Evolutionary conservation across 2,797 vertebrate species (phyloP).

Genomic region (Ispidina lecontei): DNA sequence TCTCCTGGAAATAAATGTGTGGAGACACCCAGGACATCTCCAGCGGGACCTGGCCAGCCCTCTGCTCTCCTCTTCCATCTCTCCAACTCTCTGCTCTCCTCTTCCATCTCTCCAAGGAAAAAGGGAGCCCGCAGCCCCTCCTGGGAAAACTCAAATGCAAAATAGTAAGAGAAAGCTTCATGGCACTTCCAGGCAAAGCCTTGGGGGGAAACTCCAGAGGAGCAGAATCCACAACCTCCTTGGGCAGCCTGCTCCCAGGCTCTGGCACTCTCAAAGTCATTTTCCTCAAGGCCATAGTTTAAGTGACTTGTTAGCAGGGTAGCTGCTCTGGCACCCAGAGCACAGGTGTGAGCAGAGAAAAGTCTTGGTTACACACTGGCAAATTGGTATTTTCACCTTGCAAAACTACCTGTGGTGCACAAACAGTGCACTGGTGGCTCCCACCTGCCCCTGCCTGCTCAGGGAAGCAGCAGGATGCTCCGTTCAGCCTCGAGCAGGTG

Average conservation of each 20-base stretch:
- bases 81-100: background rate
- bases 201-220: background rate
- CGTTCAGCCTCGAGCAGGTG: background rate
- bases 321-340: background rate
- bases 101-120: background rate
- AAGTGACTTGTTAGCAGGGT: background rate
- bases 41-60: background rate
- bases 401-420: background rate
- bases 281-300: background rate
- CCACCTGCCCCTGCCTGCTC: background rate
- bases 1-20: background rate
- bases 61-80: background rate
- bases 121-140: background rate
- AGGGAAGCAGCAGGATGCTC: background rate
- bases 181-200: background rate
- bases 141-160: background rate
- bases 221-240: background rate
- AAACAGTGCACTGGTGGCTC: background rate
- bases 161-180: background rate
- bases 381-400: background rate
- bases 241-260: background rate
- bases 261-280: background rate
- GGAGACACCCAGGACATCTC: background rate
- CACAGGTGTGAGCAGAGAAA: accelerated
- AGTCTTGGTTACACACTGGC: background rate